Evolutionary conservation across 2,888 invertebrate species (phyloP).

Genomic region (Aspidiotus rigidus): DNA sequence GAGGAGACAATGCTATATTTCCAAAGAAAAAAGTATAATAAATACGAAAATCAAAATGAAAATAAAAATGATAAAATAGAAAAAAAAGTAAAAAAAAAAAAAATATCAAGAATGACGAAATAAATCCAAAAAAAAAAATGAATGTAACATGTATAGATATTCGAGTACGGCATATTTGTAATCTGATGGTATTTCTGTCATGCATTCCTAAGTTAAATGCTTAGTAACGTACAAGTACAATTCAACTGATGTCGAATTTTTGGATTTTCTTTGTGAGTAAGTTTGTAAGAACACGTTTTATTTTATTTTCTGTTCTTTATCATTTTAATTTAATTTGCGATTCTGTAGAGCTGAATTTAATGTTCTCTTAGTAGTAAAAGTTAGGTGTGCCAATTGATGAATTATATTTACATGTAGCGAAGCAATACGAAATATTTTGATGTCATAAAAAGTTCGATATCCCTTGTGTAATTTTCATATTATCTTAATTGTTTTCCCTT

Average conservation of each 20-base stretch:
- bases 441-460: not conserved
- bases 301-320: not conserved
- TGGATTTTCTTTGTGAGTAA: not conserved
- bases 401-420: constrained; percentile 17
- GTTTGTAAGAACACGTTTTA: not conserved
- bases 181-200: not conserved
- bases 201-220: not conserved
- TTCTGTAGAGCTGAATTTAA: not conserved
- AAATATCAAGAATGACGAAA: not conserved
- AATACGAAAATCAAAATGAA: not conserved
- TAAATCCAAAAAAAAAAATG: not conserved
- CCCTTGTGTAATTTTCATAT: not conserved
- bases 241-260: not conserved
- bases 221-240: not conserved
- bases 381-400: constrained; percentile 11
- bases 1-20: not conserved
- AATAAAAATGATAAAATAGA: not conserved
- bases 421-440: constrained; percentile 15
- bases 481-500: not conserved
- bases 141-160: not conserved
- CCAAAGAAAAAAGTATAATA: not conserved
- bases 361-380: not conserved
- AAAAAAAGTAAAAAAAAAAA: constrained; percentile 7
- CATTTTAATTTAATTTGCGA: not conserved
- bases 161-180: not conserved